A percentile compares a stretch with the other conserved stretches of the same genome.
Evolutionary conservation across 92 coral and sea anemone genomes (phyloP).

Genomic region (Bergia sp.): DNA sequence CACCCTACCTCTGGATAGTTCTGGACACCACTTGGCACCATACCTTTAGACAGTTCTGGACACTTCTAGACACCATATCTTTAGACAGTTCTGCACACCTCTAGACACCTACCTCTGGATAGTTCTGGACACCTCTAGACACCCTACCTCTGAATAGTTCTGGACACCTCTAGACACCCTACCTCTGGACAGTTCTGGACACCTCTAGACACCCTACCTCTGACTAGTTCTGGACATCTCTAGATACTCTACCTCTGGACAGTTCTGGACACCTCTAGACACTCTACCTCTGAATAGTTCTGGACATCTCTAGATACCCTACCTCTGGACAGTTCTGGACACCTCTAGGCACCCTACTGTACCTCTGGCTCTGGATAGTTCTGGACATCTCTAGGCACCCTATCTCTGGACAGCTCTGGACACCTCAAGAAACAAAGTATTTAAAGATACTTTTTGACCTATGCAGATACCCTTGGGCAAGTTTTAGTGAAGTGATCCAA

Average conservation of each 20-base stretch:
- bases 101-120: not conserved
- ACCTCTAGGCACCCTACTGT: not conserved
- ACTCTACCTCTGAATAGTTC: not conserved
- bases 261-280: not conserved
- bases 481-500: no score
- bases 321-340: not conserved
- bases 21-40: not conserved
- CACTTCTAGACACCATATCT: not conserved
- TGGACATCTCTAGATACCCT: not conserved
- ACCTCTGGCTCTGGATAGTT: not conserved
- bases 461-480: no score
- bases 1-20: not conserved
- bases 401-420: not conserved
- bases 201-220: not conserved
- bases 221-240: not conserved
- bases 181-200: not conserved
- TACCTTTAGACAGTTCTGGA: no score
- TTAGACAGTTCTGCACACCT: not conserved
- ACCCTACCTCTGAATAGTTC: not conserved
- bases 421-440: not conserved
- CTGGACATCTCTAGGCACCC: not conserved
- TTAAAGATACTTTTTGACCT: no score
- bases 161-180: not conserved
- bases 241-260: not conserved
- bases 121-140: not conserved